Base-by-base conservation (phyloP, 2,113 vertebrate species). In the Nothobranchius furzeri region DNA sequence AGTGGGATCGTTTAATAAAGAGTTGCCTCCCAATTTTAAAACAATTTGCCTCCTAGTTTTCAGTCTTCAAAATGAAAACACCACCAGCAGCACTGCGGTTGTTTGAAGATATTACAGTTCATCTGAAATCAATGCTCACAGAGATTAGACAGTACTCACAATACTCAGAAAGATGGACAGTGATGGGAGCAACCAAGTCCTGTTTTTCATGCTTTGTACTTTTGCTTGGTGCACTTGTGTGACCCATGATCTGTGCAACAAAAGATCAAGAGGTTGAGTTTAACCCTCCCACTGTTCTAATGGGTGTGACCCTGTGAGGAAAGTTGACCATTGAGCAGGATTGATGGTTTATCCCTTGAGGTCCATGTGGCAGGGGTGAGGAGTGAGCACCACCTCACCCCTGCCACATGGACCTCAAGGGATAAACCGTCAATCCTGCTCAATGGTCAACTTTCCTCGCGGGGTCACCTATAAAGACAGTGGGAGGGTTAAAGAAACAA, bases 61-160 rank as follows among this genome's bases (percentile, higher is more conserved):
- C 48, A 13, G 15, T 67, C 49, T 66, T 60, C 75, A 36, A 51
- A 67, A 68, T 52, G 57, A 63, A 80, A 55, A 60, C 45, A 59
- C 47, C 50, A 59, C 47, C 50, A 12, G 13, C 14, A 15, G 12
- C 47, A 36, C 25, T 43, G 66, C 55, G 60, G 25, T 52, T 47
- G 52, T 56, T 73, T 60, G 55, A 60, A 47, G 47, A 76, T 50
- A 64, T 24, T 67, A 71, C 49, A 68, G 54, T 68, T 74, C 63
- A 7, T 17, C 53, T 64, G 50, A 66, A 85, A 68, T 40, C 20
- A 46, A 51, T 60, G 14, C 1, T 12, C 13, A 30, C 2, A 4
- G 30, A 30, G 4, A 30, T 30, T 30, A 30, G 30, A 30, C 30
- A 30, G 4, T 30, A 37, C 46, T 30, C 0, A 14, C 37, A 20